Percentiles rank a stretch among this genome's conserved stretches.
phyloP scores from a whole-genome alignment of 2,888 invertebrate genomes.

The Phengaris alcon region DNA sequence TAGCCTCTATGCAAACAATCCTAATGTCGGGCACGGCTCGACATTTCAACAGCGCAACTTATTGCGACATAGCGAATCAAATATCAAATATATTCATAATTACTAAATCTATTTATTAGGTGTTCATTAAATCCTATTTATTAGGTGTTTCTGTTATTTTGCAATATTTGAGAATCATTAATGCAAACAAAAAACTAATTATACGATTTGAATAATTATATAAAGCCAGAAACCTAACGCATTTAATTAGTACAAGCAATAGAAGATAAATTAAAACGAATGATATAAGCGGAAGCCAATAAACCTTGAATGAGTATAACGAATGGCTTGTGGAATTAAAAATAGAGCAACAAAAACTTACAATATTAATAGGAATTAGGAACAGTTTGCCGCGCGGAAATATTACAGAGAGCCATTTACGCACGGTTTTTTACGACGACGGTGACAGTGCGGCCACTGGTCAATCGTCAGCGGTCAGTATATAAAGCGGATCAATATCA shows the following conservation, averaged over 20 bases:
- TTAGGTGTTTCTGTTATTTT: not conserved
- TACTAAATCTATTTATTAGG: not conserved
- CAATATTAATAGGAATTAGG: not conserved
- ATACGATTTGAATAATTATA: slow-evolving; percentile 14
- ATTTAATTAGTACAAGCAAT: not conserved
- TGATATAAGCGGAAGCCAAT: slow-evolving; percentile 17
- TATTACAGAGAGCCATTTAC: slow-evolving; percentile 10
- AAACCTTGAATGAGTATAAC: slow-evolving; percentile 24
- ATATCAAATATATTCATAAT: slow-evolving; percentile 24
- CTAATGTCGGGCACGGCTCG: slow-evolving; percentile 28
- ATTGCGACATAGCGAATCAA: slow-evolving; percentile 19
- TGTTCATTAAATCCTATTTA: not conserved
- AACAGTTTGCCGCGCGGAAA: not conserved
- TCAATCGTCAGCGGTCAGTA: not conserved
- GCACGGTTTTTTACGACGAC: not conserved
- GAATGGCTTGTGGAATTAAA: not conserved
- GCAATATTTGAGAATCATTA: slow-evolving; percentile 8
- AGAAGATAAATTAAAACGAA: slow-evolving; percentile 7
- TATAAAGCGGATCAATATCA: slow-evolving; percentile 13
- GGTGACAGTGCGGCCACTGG: not conserved
- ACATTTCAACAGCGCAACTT: slow-evolving; percentile 19
- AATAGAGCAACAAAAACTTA: slow-evolving; percentile 22
- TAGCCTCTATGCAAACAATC: slow-evolving; percentile 23
- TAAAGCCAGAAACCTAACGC: slow-evolving; percentile 9
- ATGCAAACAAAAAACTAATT: slow-evolving; percentile 10